Conservation (phyloP, 2,888 invertebrate genomes). For the Oscheius sp. region DNA sequence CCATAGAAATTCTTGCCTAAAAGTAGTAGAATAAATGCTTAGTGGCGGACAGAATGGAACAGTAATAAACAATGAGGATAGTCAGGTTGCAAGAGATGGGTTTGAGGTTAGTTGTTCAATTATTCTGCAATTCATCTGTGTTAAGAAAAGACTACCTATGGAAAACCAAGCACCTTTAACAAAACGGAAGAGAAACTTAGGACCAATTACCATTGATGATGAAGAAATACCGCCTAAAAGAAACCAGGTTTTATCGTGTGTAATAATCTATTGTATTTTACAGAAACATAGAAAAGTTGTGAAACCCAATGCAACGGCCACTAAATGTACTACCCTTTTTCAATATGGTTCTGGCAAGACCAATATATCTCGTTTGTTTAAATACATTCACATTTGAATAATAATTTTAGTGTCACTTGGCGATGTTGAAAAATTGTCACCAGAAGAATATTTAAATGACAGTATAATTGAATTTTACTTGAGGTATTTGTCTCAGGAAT, state of each 20-base stretch:
- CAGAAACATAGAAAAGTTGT: too few relatives aligned
- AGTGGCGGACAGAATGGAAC: background rate
- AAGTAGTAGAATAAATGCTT: background rate
- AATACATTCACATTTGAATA: background rate
- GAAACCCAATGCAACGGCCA: background rate
- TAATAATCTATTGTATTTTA: too few relatives aligned
- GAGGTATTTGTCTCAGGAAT: background rate
- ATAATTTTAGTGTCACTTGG: background rate
- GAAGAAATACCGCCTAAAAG: too few relatives aligned
- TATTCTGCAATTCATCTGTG: background rate
- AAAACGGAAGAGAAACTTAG: background rate
- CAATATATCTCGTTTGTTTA: background rate
- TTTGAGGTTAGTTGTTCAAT: conserved; percentile 2
- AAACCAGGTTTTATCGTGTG: too few relatives aligned
- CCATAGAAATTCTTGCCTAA: too few relatives aligned
- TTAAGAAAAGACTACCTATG: background rate
- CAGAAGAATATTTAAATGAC: conserved; percentile 14
- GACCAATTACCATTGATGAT: too few relatives aligned
- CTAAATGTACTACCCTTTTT: background rate
- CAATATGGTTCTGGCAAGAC: background rate
- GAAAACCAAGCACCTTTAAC: background rate
- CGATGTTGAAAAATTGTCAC: conserved; percentile 2
- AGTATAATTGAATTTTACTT: conserved; percentile 15
- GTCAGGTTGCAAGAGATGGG: background rate
- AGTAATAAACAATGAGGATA: background rate